Percentiles rank a stretch among this genome's conserved stretches.
phyloP scores from a whole-genome alignment of 2,113 vertebrate genomes.

The Prionailurus bengalensis region DNA sequence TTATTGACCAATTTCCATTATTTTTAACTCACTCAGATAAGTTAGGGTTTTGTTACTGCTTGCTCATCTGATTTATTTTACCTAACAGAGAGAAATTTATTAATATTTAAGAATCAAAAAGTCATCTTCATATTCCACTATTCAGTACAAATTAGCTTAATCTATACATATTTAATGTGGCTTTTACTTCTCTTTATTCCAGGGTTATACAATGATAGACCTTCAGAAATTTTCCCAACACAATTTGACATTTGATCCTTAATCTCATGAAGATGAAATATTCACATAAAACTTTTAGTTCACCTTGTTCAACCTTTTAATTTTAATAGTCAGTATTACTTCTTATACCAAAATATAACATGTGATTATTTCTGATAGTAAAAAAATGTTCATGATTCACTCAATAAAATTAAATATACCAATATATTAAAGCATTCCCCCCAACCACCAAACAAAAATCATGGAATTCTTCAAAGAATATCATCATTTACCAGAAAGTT shows the following conservation, averaged over 20 bases:
- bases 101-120: slow-evolving; percentile 5
- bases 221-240: slow-evolving; percentile 29
- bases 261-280: neutral
- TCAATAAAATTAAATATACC: neutral
- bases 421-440: neutral
- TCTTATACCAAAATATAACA: neutral
- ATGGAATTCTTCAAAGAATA: neutral
- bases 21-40: slow-evolving; percentile 28
- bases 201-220: neutral
- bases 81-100: neutral
- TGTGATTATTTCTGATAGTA: neutral
- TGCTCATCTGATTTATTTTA: neutral
- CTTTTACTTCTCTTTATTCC: neutral
- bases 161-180: neutral
- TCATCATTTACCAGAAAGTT: neutral
- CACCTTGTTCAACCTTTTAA: neutral
- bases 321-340: slow-evolving; percentile 23
- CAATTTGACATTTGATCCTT: neutral
- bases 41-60: neutral
- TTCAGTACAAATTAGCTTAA: slow-evolving; percentile 5
- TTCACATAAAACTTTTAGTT: neutral
- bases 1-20: neutral
- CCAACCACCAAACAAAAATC: neutral
- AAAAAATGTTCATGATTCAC: neutral
- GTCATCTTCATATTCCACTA: neutral